phyloP scores from a whole-genome alignment of 2,113 vertebrate genomes.

The Microtus pennsylvanicus region DNA sequence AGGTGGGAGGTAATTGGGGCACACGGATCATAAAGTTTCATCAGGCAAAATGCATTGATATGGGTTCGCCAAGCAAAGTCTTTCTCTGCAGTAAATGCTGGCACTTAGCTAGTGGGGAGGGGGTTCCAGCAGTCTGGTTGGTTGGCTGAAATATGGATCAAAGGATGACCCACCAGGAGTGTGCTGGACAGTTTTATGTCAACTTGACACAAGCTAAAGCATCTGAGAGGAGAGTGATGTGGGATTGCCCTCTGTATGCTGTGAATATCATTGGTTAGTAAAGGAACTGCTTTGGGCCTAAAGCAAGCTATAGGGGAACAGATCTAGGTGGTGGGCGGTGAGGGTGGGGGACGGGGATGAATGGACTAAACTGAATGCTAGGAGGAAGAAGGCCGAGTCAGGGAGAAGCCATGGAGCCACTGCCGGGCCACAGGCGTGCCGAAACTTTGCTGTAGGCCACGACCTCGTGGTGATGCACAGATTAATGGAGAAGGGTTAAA shows the following conservation, averaged over 20 bases:
- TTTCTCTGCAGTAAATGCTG: neutral
- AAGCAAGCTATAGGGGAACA: too few species aligned
- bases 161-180: neutral
- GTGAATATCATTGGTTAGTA: too few species aligned
- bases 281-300: too few species aligned
- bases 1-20: too few species aligned
- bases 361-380: too few species aligned
- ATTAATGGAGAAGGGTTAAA: too few species aligned
- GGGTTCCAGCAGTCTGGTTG: neutral
- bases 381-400: too few species aligned
- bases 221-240: neutral
- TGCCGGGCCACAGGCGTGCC: rapidly evolving
- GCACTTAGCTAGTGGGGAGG: neutral
- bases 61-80: neutral
- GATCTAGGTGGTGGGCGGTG: rapidly evolving
- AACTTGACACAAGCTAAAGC: neutral
- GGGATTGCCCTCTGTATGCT: too few species aligned
- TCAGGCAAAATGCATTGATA: neutral
- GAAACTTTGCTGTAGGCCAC: too few species aligned
- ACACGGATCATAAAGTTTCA: neutral
- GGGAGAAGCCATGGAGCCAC: too few species aligned
- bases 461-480: too few species aligned
- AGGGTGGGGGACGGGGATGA: too few species aligned
- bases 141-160: neutral
- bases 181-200: neutral